phyloP scores from a whole-genome alignment of 2,113 vertebrate genomes.

The Poeciliopsis occidentalis region DNA sequence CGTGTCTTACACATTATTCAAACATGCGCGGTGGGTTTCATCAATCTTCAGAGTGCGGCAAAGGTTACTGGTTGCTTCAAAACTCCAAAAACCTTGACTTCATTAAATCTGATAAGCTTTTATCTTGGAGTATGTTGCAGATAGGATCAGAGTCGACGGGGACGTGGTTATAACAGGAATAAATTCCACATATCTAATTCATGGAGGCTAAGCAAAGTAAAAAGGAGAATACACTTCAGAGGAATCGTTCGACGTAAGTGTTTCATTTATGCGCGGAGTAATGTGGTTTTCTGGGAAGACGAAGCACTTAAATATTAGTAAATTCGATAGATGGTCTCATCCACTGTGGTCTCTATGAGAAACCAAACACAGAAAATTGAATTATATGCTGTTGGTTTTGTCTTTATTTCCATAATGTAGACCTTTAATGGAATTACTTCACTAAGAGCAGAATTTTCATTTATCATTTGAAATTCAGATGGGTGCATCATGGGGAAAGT shows the following conservation, averaged over 20 bases:
- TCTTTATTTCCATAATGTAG: slow-evolving; percentile 84
- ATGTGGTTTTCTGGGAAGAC: slow-evolving; percentile 77
- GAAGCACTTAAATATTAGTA: slow-evolving; percentile 81
- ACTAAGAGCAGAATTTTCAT: slow-evolving; percentile 83
- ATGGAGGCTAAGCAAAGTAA: slow-evolving; percentile 59
- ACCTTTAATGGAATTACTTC: slow-evolving; percentile 86
- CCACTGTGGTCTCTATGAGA: slow-evolving; percentile 65
- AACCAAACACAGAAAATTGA: slow-evolving; percentile 78
- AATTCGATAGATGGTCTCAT: slow-evolving; percentile 77
- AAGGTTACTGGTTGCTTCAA: slow-evolving; percentile 23
- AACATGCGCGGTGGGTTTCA: slow-evolving; percentile 38
- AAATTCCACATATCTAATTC: slow-evolving; percentile 59
- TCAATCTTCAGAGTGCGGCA: slow-evolving; percentile 39
- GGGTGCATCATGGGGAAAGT: slow-evolving; percentile 82
- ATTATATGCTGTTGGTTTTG: slow-evolving; percentile 82
- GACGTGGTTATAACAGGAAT: slow-evolving; percentile 53
- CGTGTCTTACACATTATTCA: slow-evolving; percentile 61
- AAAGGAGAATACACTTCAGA: slow-evolving; percentile 51
- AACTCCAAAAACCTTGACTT: slow-evolving; percentile 37
- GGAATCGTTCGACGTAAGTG: slow-evolving; percentile 68
- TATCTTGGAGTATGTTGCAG: slow-evolving; percentile 8
- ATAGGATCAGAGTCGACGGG: slow-evolving; percentile 2
- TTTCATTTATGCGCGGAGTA: slow-evolving; percentile 74
- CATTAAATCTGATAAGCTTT: slow-evolving; percentile 29
- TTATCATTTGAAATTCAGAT: slow-evolving; percentile 95